These are phyloP conservation scores for Mizuhopecten yessoensis DNA, from an alignment of 1,140 invertebrate genomes.

Conservation along the genomic window DNA sequence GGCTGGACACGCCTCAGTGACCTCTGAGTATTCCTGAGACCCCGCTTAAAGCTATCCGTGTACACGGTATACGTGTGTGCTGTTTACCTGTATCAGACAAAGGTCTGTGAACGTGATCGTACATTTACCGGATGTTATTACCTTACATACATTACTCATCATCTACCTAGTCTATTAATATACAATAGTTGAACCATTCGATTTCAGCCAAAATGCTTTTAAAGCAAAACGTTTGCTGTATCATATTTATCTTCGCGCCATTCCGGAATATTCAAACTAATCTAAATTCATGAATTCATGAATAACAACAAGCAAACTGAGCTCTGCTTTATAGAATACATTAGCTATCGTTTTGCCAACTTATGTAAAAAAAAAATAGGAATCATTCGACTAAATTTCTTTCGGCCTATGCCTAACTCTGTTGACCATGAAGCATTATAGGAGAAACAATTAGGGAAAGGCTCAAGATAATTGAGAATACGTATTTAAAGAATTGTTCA, in stretches of 20 bases:
- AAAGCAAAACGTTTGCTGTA: not conserved
- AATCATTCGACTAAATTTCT: too few species aligned
- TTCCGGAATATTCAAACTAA: not conserved
- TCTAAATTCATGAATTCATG: too few species aligned
- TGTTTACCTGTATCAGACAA: conserved; percentile 34
- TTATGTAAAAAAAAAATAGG: too few species aligned
- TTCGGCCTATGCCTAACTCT: too few species aligned
- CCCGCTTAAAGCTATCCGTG: conserved; percentile 22
- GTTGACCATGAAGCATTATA: too few species aligned
- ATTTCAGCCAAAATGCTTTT: not conserved
- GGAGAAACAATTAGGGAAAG: too few species aligned
- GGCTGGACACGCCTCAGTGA: not conserved
- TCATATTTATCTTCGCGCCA: not conserved
- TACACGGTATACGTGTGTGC: not conserved
- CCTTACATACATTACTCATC: not conserved
- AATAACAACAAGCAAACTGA: too few species aligned
- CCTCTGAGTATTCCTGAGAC: not conserved
- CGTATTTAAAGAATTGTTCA: too few species aligned
- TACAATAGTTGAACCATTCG: not conserved
- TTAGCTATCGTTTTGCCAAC: too few species aligned
- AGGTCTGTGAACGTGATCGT: not conserved
- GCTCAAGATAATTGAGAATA: too few species aligned
- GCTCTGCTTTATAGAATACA: too few species aligned
- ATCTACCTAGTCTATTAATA: not conserved
- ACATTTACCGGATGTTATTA: conserved; percentile 13